Percentiles rank a stretch among this genome's conserved stretches.
These are phyloP conservation scores for Drosophila cracens DNA, from an alignment of 2,888 invertebrate species.

Conservation along the genomic window DNA sequence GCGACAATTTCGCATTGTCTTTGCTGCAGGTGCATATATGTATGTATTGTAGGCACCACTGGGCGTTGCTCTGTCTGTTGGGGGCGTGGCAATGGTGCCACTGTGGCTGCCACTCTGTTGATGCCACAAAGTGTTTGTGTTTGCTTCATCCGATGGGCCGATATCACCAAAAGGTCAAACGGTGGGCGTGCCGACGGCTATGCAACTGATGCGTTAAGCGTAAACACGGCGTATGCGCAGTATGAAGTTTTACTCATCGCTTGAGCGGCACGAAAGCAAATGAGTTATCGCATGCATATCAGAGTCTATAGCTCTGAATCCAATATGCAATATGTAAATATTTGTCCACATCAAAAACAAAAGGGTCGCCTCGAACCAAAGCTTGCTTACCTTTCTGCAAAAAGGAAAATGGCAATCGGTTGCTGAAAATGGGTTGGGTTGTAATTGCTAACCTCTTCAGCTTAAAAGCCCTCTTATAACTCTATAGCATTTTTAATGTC, in stretches of 20 bases:
- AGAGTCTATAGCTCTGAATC: conserved; percentile 9
- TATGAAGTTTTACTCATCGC: conserved; percentile 20
- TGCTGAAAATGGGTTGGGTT: background rate
- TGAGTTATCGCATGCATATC: background rate
- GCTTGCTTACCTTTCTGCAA: background rate
- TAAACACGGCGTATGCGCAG: conserved; percentile 50
- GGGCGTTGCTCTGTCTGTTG: conserved; percentile 18
- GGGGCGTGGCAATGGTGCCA: conserved; percentile 27
- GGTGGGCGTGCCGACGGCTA: conserved; percentile 41
- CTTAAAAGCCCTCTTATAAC: background rate
- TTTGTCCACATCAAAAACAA: conserved; percentile 36
- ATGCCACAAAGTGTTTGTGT: conserved; percentile 48
- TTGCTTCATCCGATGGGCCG: conserved; percentile 23
- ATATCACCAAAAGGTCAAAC: conserved; percentile 37
- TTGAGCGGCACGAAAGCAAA: conserved; percentile 3
- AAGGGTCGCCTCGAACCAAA: conserved; percentile 2
- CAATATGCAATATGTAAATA: conserved; percentile 46
- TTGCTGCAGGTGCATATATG: conserved; percentile 32
- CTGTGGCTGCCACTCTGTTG: conserved; percentile 26
- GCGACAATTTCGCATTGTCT: conserved; percentile 33
- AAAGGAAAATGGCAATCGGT: background rate
- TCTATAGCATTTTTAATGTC: background rate
- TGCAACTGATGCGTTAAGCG: conserved; percentile 43
- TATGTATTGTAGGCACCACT: background rate
- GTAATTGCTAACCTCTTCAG: background rate